Evolutionary conservation across 2,888 invertebrate genomes (phyloP), one percentile per base, ranked within the genome.

Genomic region (Corbicula japonica): DNA sequence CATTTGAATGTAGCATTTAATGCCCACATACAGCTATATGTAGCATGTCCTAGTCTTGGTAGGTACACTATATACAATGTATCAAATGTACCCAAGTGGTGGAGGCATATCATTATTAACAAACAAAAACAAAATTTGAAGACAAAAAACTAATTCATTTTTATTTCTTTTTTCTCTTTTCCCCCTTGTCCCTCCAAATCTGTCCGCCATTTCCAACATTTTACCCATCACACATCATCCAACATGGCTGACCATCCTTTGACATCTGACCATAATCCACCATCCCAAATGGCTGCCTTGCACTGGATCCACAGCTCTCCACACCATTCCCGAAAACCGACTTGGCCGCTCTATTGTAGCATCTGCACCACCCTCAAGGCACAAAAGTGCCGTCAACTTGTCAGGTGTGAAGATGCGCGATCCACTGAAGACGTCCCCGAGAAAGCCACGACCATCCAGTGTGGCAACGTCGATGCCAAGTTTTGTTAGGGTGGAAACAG

Each of bases 281-380:
- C 62, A 70, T 61, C 65, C 41, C 63, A 60, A 41, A 58, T 54
- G 56, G 34, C 69, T 21, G 30, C 35, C 62, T 18, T 10, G 21
- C 28, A 32, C 60, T 68, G 50, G 69, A 54, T 50, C 35, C 62
- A 65, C 86, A 91, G 91, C 89, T 81, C 89, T 91, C 74, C 87
- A 89, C 87, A 84, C 90, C 82, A 91, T 91, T 79, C 89, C 88
- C 69, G 91, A 91, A 85, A 87, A 86, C 85, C 84, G 90, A 82
- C 85, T 80, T 63, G 80, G 86, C 76, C 88, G 89, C 81, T 91
- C 91, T 91, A 87, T 91, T 91, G 85, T 91, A 91, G 91, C 89
- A 56, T 82, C 88, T 21, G 86, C 84, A 48, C 80, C 86, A 34
- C 87, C 90, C 26, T 83, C 86, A n/a, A 78, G 86, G 61, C 88